Percentiles rank a stretch among this genome's conserved stretches.
phyloP scores from a whole-genome alignment of 64 coral and sea anemone genomes.

The Pachyseris speciosa region DNA sequence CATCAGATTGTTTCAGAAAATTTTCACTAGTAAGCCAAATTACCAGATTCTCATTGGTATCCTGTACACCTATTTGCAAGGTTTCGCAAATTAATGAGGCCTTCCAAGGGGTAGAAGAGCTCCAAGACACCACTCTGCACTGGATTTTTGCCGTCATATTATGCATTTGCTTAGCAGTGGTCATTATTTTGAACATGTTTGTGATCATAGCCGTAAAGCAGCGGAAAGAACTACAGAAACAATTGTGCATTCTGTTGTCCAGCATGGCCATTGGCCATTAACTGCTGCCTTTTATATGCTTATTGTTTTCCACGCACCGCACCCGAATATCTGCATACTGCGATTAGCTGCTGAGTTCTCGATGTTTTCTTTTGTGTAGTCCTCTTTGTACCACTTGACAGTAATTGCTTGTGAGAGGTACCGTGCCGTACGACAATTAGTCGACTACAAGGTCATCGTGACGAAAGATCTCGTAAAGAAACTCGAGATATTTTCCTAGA shows the following conservation, averaged over 20 bases:
- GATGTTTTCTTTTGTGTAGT: not conserved
- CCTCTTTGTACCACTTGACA: no score
- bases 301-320: no score
- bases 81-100: no score
- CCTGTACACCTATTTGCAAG: no score
- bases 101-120: no score
- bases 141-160: not conserved
- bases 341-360: no score
- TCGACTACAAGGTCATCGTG: not conserved
- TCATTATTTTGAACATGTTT: not conserved
- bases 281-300: no score
- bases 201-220: not conserved
- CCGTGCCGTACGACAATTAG: not conserved
- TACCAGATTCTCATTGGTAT: no score
- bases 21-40: no score
- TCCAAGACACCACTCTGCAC: not conserved
- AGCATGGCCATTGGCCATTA: not conserved
- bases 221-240: constrained; percentile 5
- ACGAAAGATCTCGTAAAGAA: not conserved
- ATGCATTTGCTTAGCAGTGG: not conserved
- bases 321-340: no score
- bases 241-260: not conserved
- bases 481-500: not conserved
- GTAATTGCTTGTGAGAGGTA: no score
- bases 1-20: no score